phyloP scores from a whole-genome alignment of 2,797 vertebrate genomes.

The Artibeus jamaicensis region DNA sequence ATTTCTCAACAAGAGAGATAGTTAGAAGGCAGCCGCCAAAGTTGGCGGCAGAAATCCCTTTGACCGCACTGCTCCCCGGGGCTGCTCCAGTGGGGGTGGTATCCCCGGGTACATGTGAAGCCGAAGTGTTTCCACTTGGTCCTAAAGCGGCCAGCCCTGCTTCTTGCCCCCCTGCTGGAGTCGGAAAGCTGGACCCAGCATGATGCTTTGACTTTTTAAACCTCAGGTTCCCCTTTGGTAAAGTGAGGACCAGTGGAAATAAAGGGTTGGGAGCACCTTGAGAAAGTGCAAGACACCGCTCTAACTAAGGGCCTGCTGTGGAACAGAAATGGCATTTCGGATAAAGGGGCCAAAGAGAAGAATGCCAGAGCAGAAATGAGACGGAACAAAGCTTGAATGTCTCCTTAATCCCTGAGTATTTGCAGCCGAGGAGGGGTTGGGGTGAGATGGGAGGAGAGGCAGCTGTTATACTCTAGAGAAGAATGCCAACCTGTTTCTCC shows the following conservation, averaged over 20 bases:
- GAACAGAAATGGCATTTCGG: constrained; percentile 57
- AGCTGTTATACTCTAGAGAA: constrained; percentile 72
- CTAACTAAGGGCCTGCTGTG: background rate
- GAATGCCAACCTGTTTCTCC: constrained; percentile 75
- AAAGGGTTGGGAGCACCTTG: background rate
- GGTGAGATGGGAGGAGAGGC: constrained; percentile 67
- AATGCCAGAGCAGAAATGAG: constrained; percentile 74
- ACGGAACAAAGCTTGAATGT: constrained; percentile 76
- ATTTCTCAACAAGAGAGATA: constrained; percentile 45
- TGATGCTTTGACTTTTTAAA: background rate
- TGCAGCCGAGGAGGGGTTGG: constrained; percentile 65
- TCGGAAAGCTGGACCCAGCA: background rate
- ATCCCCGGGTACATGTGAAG: background rate
- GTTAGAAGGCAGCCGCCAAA: constrained; percentile 16
- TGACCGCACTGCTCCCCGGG: constrained; percentile 11
- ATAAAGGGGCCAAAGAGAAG: constrained; percentile 60
- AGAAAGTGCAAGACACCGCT: constrained; percentile 28
- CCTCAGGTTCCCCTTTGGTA: background rate
- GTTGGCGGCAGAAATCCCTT: constrained; percentile 24
- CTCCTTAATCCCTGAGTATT: constrained; percentile 76
- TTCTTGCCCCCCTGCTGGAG: background rate
- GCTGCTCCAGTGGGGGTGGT: background rate
- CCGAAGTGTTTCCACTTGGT: background rate
- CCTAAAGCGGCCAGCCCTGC: background rate
- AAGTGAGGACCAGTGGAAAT: background rate